These are phyloP conservation scores for Limnephilus marmoratus DNA, from an alignment of 2,888 invertebrate genomes.

Conservation along the genomic window DNA sequence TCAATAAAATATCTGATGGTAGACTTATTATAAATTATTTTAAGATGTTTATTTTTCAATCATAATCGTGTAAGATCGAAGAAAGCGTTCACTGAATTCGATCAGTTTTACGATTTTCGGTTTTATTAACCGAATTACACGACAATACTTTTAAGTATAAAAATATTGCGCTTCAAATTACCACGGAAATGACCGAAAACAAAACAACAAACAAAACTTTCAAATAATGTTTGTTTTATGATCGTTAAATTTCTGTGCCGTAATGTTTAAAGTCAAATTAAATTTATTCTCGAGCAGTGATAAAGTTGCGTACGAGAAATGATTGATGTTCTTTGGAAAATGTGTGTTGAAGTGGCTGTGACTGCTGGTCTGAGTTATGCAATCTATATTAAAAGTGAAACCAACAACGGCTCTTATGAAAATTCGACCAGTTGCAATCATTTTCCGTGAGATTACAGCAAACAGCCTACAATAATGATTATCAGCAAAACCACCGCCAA, in stretches of 20 bases:
- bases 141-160: not conserved
- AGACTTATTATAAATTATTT: not conserved
- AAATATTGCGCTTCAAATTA: not conserved
- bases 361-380: not conserved
- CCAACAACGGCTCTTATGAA: slow-evolving; percentile 35
- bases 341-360: not conserved
- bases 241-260: not conserved
- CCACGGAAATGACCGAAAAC: not conserved
- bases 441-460: not conserved
- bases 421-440: slow-evolving; percentile 7
- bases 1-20: too few relatives aligned
- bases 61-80: not conserved
- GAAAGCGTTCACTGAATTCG: not conserved
- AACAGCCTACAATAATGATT: not conserved
- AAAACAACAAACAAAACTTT: not conserved
- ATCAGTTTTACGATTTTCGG: not conserved
- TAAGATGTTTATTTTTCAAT: not conserved
- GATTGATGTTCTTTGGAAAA: slow-evolving; percentile 27
- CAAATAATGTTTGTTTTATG: not conserved
- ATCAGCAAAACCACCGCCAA: not conserved
- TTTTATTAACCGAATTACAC: slow-evolving; percentile 2
- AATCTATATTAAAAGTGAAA: slow-evolving; percentile 42
- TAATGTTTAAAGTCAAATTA: not conserved
- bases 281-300: not conserved
- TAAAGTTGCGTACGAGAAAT: slow-evolving; percentile 31